Base-by-base conservation (phyloP, 2,113 vertebrate species). In the Dolichallabes microphthalmus region DNA sequence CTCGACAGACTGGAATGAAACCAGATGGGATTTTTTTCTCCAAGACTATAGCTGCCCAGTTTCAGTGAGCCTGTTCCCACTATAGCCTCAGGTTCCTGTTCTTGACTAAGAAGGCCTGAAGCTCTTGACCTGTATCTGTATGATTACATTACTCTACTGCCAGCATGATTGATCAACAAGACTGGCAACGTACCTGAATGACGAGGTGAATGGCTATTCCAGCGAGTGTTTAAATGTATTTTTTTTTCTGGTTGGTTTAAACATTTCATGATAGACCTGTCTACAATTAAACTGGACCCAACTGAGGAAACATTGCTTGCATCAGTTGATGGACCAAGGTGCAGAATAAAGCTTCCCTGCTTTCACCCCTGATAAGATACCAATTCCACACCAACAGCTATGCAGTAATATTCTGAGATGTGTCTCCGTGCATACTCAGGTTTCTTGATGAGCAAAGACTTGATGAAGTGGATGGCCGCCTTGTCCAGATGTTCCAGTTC, bases 391-490 rank as follows among this genome's bases (percentile, higher is more conserved):
- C 55, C 3, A 69, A 69, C n/a, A 32, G 5, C 19, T 32, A 64
- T 77, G 17, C 32, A 32, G 53, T 30, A 77, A 15, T 13, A 77
- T 57, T 77, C 25, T 11, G 20, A 19, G 25, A 55, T 61, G 50
- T 58, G n/a, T 60, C 4, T 19, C 45, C 53, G 66, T 20, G 88
- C 94, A 90, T 87, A 95, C 94, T 93, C 90, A 45, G 94, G 94
- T 15, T 92, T 87, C 84, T 93, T 94, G 89, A 92, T 88, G 74
- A 95, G 94, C 89, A 95, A 87, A 35, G 55, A 87, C 86, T 94
- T 92, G 83, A 95, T 94, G 89, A 95, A 95, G 89, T 88, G 80
- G 27, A 94, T 68, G 0, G 94, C 94, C 0, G 84, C 63, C 52
- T 86, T 77, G 75, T 94, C 91, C 84, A 93, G 88, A 0, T 86